Conservation (phyloP, 2,797 vertebrate species). For the Ambastaia sidthimunki region DNA sequence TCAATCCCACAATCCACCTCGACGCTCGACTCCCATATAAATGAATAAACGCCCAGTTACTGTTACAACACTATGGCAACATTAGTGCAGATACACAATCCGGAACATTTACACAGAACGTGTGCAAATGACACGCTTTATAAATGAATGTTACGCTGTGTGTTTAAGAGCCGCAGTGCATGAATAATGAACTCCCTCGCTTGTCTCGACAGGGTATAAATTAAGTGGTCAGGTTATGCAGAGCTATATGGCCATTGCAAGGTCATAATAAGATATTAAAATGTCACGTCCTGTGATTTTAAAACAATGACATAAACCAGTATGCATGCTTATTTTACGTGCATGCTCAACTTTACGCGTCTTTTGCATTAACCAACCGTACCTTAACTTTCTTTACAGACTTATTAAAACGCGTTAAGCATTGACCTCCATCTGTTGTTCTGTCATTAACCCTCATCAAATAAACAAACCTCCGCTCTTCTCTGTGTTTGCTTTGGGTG, state of each 20-base stretch:
- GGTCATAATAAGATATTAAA: conserved; percentile 12
- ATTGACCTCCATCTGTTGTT: conserved; percentile 1
- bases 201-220: conserved; percentile 1
- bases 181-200: conserved; percentile 4
- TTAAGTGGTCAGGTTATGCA: background rate
- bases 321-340: background rate
- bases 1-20: no score
- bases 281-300: background rate
- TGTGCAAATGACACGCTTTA: background rate
- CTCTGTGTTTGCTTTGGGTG: conserved; percentile 62
- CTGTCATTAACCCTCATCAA: conserved; percentile 35
- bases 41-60: no score
- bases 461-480: conserved; percentile 55
- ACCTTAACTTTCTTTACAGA: background rate
- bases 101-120: background rate
- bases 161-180: background rate
- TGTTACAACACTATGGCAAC: background rate
- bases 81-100: background rate
- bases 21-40: no score
- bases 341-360: background rate
- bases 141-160: background rate
- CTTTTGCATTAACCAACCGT: no score
- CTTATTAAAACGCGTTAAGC: conserved; percentile 1
- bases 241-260: conserved; percentile 23
- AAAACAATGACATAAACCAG: background rate